Percentiles rank a stretch among this genome's conserved stretches.
These are phyloP conservation scores for Fistularia commersonii DNA, from an alignment of 2,797 vertebrate genomes.

Conservation along the genomic window DNA sequence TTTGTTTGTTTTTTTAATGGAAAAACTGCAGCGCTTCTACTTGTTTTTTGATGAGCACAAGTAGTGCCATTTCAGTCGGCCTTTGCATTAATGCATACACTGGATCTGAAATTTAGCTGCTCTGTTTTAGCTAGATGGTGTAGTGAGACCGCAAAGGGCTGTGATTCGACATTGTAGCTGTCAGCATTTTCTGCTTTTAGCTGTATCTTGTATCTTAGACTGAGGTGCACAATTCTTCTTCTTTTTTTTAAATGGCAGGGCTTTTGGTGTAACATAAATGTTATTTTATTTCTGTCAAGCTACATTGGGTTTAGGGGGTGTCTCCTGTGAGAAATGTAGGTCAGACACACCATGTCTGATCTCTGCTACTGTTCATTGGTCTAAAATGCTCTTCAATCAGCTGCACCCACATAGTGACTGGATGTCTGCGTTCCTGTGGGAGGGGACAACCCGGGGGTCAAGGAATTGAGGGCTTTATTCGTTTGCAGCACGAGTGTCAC, in stretches of 20 bases:
- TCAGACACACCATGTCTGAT: conserved; percentile 48
- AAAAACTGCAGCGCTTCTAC: too few species aligned
- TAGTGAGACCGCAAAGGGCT: too few species aligned
- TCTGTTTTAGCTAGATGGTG: too few species aligned
- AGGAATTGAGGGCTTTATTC: conserved; percentile 31
- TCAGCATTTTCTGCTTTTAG: too few species aligned
- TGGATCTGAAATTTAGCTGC: too few species aligned
- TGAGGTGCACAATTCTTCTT: too few species aligned
- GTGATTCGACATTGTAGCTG: too few species aligned
- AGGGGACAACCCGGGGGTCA: conserved; percentile 18
- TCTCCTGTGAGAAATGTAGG: conserved; percentile 50
- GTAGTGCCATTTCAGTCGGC: background rate
- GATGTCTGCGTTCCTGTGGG: conserved; percentile 9
- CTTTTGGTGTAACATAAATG: background rate
- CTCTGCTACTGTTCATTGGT: conserved; percentile 23
- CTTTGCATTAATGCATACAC: too few species aligned
- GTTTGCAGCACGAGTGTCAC: conserved; percentile 24
- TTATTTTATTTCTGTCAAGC: too few species aligned
- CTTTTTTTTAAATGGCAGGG: background rate
- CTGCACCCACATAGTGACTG: conserved; percentile 6
- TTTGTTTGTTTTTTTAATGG: too few species aligned
- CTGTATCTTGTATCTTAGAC: too few species aligned
- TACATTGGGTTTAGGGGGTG: conserved; percentile 18
- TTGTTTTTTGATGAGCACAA: too few species aligned
- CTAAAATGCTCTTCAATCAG: conserved; percentile 14